phyloP scores from a whole-genome alignment of 2,888 invertebrate genomes.

The Noctua comes region DNA sequence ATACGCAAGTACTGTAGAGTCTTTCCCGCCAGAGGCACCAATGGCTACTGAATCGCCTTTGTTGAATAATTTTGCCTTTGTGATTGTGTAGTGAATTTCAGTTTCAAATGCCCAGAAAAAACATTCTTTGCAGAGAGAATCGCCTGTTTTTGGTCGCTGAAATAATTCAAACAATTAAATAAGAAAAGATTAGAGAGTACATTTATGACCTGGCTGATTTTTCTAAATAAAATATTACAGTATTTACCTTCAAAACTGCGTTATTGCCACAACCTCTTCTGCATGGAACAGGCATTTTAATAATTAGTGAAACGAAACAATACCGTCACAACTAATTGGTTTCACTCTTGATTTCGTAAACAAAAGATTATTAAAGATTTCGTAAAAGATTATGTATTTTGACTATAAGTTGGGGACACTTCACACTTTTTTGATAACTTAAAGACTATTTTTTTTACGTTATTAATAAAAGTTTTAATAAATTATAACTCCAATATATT shows the following conservation, averaged over 20 bases:
- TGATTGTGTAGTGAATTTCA: constrained; percentile 98
- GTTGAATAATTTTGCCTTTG: constrained; percentile 94
- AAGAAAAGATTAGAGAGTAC: not conserved
- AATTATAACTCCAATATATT: not conserved
- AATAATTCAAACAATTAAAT: constrained; percentile 64
- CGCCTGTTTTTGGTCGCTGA: constrained; percentile 97
- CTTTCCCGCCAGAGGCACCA: constrained; percentile 98
- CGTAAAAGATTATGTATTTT: not conserved
- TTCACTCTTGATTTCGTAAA: constrained; percentile 9
- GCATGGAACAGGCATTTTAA: constrained; percentile 92
- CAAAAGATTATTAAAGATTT: not conserved
- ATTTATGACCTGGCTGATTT: not conserved
- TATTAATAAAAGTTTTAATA: not conserved
- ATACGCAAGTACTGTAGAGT: constrained; percentile 99
- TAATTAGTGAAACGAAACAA: constrained; percentile 3
- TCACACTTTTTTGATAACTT: not conserved
- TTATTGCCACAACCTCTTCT: constrained; percentile 93
- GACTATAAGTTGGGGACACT: not conserved
- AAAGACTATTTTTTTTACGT: no score
- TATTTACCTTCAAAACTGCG: constrained; percentile 93
- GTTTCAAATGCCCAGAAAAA: constrained; percentile 98
- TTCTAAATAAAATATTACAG: not conserved
- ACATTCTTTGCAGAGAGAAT: constrained; percentile 98
- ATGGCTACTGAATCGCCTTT: constrained; percentile 96
- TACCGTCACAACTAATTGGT: constrained; percentile 10